These are phyloP conservation scores for Mythimna impura DNA, from an alignment of 2,888 invertebrate species.

Conservation along the genomic window DNA sequence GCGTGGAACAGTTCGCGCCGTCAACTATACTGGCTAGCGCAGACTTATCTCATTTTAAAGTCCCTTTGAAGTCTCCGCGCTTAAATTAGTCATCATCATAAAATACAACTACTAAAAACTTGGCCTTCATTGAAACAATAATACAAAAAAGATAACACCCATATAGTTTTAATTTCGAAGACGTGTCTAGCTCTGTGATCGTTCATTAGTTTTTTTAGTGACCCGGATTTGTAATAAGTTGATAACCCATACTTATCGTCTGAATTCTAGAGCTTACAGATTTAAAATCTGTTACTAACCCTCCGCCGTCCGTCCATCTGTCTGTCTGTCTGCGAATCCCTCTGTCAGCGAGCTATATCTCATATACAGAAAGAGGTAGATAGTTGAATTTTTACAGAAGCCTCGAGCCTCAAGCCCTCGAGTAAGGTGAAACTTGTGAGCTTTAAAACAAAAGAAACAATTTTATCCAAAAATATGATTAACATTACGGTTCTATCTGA, in stretches of 20 bases:
- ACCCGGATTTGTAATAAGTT: slow-evolving; percentile 6
- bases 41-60: neutral
- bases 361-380: too few species aligned
- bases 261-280: neutral
- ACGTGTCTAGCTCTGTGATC: slow-evolving; percentile 3
- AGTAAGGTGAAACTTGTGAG: too few species aligned
- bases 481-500: too few species aligned
- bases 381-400: too few species aligned
- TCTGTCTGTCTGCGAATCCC: too few species aligned
- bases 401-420: too few species aligned
- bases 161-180: slow-evolving; percentile 23
- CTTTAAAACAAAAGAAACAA: too few species aligned
- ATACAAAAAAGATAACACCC: slow-evolving; percentile 17
- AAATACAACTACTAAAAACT: neutral
- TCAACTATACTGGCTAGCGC: neutral
- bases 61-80: neutral
- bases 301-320: too few species aligned
- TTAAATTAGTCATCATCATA: slow-evolving; percentile 14
- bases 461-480: too few species aligned
- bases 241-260: slow-evolving; percentile 11
- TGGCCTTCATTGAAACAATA: slow-evolving; percentile 13
- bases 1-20: too few species aligned
- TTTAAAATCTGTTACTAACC: too few species aligned
- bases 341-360: too few species aligned
- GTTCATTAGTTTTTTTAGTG: slow-evolving; percentile 18